phyloP scores from a whole-genome alignment of 2,797 vertebrate species.

The Calcarius lapponicus region DNA sequence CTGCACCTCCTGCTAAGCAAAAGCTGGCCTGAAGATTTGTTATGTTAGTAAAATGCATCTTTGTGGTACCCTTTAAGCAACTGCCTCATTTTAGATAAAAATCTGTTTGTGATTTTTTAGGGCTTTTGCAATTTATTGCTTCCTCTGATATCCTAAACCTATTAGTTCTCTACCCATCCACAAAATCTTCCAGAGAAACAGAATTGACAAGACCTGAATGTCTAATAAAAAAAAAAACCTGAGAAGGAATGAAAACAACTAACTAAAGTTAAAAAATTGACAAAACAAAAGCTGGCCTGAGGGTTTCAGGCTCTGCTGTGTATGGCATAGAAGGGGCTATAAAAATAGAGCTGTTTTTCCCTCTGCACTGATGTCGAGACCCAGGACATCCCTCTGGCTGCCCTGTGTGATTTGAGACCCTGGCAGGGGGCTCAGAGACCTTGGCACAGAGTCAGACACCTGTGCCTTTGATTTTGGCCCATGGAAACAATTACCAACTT shows the following conservation, averaged over 20 bases:
- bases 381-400: too few relatives aligned
- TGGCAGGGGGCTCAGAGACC: too few relatives aligned
- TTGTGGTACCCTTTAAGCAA: slow-evolving; percentile 5
- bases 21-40: slow-evolving; percentile 41
- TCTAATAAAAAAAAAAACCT: background rate
- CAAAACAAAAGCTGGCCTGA: background rate
- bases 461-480: too few relatives aligned
- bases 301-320: background rate
- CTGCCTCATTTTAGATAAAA: slow-evolving; percentile 43
- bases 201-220: background rate
- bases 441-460: too few relatives aligned
- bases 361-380: background rate
- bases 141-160: slow-evolving; percentile 33
- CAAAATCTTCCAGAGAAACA: background rate
- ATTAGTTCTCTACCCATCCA: background rate
- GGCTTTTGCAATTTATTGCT: slow-evolving; percentile 1
- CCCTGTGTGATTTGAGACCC: too few relatives aligned
- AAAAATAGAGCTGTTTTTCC: background rate
- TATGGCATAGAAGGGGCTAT: background rate
- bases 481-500: too few relatives aligned
- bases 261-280: background rate
- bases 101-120: slow-evolving; percentile 25
- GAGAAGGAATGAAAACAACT: background rate
- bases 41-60: background rate
- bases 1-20: slow-evolving; percentile 27